Conservation (phyloP, 2,888 invertebrate species). For the Eledone cirrhosa region DNA sequence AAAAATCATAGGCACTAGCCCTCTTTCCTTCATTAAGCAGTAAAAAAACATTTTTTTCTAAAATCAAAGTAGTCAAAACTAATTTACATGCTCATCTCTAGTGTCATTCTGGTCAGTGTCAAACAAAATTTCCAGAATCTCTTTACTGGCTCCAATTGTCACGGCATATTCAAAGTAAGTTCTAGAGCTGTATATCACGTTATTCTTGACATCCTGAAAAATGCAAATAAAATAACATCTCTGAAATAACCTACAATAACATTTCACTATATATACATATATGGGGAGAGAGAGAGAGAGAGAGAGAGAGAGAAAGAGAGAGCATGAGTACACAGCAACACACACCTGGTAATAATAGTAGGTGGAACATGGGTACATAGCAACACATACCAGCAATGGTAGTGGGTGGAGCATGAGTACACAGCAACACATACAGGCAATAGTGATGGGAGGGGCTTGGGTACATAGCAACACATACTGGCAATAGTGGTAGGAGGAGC, state of each 20-base stretch:
- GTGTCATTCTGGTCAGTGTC: slow-evolving; percentile 27
- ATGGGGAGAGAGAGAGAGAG: neutral
- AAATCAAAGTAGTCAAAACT: neutral
- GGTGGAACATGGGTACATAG: no score
- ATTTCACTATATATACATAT: neutral
- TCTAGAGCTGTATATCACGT: slow-evolving; percentile 24
- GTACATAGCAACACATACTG: no score
- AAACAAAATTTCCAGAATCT: slow-evolving; percentile 44
- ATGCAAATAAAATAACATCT: slow-evolving; percentile 1
- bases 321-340: no score
- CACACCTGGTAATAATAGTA: no score
- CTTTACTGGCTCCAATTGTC: slow-evolving; percentile 42
- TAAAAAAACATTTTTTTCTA: no score
- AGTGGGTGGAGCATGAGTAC: no score
- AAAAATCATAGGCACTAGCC: no score
- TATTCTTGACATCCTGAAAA: slow-evolving; percentile 34
- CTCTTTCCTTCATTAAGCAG: no score
- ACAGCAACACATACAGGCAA: no score
- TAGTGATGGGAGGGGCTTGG: no score
- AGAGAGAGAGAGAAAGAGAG: neutral
- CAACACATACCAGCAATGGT: no score
- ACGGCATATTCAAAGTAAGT: slow-evolving; percentile 38
- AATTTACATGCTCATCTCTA: slow-evolving; percentile 35
- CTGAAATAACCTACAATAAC: neutral
- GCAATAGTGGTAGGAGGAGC: no score